Conservation (phyloP, 2,888 invertebrate genomes). For the Mamestra brassicae region DNA sequence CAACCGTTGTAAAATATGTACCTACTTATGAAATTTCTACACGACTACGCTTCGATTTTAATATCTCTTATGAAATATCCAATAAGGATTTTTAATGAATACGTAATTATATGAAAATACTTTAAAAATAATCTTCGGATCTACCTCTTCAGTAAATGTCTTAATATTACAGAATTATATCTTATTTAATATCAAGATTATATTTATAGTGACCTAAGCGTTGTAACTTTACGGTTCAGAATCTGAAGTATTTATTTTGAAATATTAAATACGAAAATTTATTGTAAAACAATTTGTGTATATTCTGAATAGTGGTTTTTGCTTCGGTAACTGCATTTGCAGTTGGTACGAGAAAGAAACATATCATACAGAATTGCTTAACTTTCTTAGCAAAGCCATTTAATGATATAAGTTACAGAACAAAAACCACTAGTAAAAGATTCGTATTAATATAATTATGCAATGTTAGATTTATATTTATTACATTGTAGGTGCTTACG, state of each 20-base stretch:
- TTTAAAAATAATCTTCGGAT: conserved; percentile 68
- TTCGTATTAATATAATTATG: conserved; percentile 48
- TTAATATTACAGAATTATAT: conserved; percentile 66
- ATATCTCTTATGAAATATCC: conserved; percentile 85
- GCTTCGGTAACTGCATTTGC: conserved; percentile 2
- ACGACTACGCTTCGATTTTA: conserved; percentile 81
- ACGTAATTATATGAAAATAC: conserved; percentile 73
- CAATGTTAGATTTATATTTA: conserved; percentile 57
- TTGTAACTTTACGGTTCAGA: conserved; percentile 61
- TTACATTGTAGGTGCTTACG: conserved; percentile 64
- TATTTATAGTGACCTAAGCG: conserved; percentile 66
- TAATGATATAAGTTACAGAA: not conserved
- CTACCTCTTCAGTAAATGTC: conserved; percentile 81
- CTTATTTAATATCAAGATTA: conserved; percentile 59
- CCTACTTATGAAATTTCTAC: conserved; percentile 76
- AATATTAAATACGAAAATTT: conserved; percentile 4
- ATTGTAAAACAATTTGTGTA: conserved; percentile 33
- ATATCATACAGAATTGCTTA: conserved; percentile 17
- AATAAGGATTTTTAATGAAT: conserved; percentile 76
- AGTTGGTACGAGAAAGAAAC: not conserved
- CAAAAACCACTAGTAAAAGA: conserved; percentile 6
- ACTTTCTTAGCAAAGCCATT: not conserved
- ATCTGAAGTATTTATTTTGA: conserved; percentile 48
- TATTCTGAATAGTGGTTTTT: conserved; percentile 14
- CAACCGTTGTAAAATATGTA: conserved; percentile 61